Base-by-base conservation (phyloP, 1,140 invertebrate genomes). In the Oedothorax gibbosus region DNA sequence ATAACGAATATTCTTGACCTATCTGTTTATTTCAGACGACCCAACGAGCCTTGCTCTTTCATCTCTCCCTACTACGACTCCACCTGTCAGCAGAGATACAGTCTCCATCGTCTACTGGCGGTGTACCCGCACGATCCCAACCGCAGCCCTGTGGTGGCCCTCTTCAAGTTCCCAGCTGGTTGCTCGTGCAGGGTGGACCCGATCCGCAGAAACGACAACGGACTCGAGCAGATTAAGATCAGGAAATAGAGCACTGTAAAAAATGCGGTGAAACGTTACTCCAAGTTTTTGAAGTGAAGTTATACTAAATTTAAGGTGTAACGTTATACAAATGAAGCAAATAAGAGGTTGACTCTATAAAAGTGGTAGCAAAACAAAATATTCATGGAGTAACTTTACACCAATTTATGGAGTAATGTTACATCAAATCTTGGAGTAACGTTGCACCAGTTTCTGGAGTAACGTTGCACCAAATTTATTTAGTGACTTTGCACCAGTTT, bases 51-150 rank as follows among this genome's bases (percentile, higher is more conserved):
- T 86, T 91, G 91, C 82, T 89, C 90, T 69, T 91, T 89, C 86
- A 89, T 91, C 49, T 88, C 90, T 18, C 90, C 91, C 0, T 90
- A 89, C 82, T 91, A 91, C 85, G 89, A 89, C 72, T 91, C 90
- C 0, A 89, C 88, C n/a, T 91, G 90, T 79, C 87, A 90, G 54
- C 89, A 90, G 79, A 68, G 88, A 20, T 90, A 89, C 86, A 90
- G 89, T 69, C 88, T 90, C 54, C 89, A 90, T 14, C 88, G 91
- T 15, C 86, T 91, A 15, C 88, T 91, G 51, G 89, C 89, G 50
- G 85, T 91, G 0, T 89, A 90, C 86, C 91, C 90, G 0, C 88
- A 89, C 54, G 89, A 90, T 76, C 88, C 88, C 10, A 86, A 88
- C 15, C 85, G 88, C 49, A 86, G 87, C 64, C 91, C 91, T 14